Evolutionary conservation across 2,888 invertebrate species (phyloP).

Genomic region (Tanypteryx hageni): DNA sequence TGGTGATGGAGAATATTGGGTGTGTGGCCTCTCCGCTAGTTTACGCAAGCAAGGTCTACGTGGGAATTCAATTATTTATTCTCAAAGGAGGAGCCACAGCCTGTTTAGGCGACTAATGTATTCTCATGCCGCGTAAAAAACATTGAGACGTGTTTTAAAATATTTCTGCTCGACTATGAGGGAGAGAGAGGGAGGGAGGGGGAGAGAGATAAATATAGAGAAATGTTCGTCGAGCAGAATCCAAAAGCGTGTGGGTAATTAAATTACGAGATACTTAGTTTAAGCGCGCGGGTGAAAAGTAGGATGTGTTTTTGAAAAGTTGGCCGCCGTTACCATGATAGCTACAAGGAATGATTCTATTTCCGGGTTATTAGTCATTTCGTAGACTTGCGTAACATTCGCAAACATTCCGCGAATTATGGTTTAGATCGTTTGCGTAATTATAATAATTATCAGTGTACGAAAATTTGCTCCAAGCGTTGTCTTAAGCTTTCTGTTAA

Average conservation of each 20-base stretch:
- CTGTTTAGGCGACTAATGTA: constrained; percentile 30
- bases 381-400: neutral
- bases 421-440: neutral
- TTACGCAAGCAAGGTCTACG: neutral
- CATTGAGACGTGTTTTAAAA: neutral
- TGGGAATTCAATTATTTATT: constrained; percentile 35
- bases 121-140: neutral
- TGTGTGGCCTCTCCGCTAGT: neutral
- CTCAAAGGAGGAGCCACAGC: constrained; percentile 2
- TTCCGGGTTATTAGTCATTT: neutral
- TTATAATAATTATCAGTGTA: neutral
- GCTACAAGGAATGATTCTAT: too few species aligned
- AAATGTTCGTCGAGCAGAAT: neutral
- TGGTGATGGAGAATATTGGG: neutral
- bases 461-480: too few species aligned
- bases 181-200: too few species aligned
- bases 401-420: neutral
- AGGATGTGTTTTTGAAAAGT: too few species aligned
- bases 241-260: neutral
- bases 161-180: neutral
- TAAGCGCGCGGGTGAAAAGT: too few species aligned
- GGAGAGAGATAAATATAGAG: too few species aligned
- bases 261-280: neutral
- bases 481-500: too few species aligned
- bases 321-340: too few species aligned